Conservation (phyloP, 37 sponge, comb jelly and placozoan genomes). For the Cliona cf. orientalis region DNA sequence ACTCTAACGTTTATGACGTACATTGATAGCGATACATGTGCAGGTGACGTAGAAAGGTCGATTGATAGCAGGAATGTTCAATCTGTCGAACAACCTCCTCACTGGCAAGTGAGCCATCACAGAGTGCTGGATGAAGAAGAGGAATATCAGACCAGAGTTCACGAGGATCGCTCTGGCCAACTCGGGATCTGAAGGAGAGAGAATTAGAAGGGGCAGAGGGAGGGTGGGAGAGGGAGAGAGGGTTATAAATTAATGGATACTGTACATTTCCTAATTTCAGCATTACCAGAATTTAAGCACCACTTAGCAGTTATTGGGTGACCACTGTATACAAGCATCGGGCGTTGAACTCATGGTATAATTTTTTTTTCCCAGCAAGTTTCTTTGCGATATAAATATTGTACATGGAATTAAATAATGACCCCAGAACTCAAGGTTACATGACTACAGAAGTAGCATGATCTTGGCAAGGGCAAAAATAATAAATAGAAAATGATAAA, state of each 20-base stretch:
- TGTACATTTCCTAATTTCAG: not conserved
- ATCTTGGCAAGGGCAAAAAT: no score
- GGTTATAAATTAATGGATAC: not conserved
- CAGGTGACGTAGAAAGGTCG: conserved; percentile 43
- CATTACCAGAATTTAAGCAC: not conserved
- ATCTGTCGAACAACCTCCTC: conserved; percentile 11
- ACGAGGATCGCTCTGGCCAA: not conserved
- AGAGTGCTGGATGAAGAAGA: conserved; percentile 58
- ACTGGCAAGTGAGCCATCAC: conserved; percentile 24
- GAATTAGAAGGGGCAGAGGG: not conserved
- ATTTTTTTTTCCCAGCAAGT: no score
- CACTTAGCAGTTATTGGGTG: no score
- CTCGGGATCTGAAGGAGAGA: not conserved
- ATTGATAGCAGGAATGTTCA: conserved; percentile 16
- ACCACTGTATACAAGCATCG: no score
- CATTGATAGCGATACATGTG: conserved; percentile 52
- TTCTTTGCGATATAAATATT: no score
- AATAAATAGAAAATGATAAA: no score
- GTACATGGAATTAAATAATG: no score
- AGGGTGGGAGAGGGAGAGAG: not conserved
- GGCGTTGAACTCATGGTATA: no score
- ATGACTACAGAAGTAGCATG: no score
- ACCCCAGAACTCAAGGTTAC: no score
- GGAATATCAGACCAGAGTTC: conserved; percentile 28
- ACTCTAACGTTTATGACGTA: conserved; percentile 7